phyloP scores from a whole-genome alignment of 2,797 vertebrate genomes.

The Enteromius paludinosus region DNA sequence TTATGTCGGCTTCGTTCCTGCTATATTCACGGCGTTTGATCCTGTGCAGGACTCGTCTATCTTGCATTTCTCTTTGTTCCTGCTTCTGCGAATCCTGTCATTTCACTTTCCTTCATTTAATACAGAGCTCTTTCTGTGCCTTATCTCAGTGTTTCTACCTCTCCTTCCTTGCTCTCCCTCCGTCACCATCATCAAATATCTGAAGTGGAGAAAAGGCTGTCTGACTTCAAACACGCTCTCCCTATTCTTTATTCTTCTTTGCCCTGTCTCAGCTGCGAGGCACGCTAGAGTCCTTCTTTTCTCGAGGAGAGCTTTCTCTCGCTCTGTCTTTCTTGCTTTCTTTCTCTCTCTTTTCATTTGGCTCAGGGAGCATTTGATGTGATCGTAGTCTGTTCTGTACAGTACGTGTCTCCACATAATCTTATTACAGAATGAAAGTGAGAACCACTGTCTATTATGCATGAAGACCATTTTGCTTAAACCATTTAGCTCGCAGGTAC shows the following conservation, averaged over 20 bases:
- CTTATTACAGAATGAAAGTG: slow-evolving; percentile 58
- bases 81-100: slow-evolving; percentile 45
- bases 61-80: slow-evolving; percentile 43
- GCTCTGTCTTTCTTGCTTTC: not conserved
- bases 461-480: slow-evolving; percentile 28
- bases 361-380: slow-evolving; percentile 51
- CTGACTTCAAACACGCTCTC: slow-evolving; percentile 75
- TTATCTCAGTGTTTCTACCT: slow-evolving; percentile 46
- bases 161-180: slow-evolving; percentile 44
- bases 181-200: slow-evolving; percentile 70
- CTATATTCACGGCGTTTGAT: slow-evolving; percentile 22
- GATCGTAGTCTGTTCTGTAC: slow-evolving; percentile 49
- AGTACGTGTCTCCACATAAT: slow-evolving; percentile 45
- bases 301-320: slow-evolving; percentile 33
- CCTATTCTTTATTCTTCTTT: slow-evolving; percentile 69
- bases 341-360: slow-evolving; percentile 28
- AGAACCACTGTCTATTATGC: slow-evolving; percentile 43
- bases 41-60: slow-evolving; percentile 36
- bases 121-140: slow-evolving; percentile 65
- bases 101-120: slow-evolving; percentile 68
- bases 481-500: slow-evolving; percentile 20
- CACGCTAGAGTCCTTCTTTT: slow-evolving; percentile 18
- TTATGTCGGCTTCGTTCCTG: slow-evolving; percentile 6
- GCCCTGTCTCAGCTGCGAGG: slow-evolving; percentile 49
- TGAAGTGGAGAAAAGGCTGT: slow-evolving; percentile 69